Evolutionary conservation across 2,797 vertebrate species (phyloP), one percentile per base, ranked within the genome.

Genomic region (Lycodopsis pacificus): DNA sequence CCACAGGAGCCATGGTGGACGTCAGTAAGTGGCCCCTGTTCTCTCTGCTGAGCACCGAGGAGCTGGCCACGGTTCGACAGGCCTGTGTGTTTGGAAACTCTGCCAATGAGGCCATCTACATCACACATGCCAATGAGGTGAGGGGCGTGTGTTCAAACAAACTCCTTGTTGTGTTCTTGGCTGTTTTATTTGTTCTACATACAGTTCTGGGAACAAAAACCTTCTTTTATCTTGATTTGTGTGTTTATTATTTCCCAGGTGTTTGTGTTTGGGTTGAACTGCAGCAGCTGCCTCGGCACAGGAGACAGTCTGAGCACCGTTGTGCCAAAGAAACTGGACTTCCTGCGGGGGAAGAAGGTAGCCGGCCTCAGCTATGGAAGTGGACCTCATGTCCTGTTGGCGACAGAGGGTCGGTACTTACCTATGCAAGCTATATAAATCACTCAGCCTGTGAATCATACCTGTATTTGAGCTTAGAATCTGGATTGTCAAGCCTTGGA

Each of bases 11-110:
- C 89, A 98, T 97, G 97, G 96, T 97, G 92, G 98, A 99, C 80
- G 95, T 98, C 67, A 96, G 96, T 51, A 98, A 98, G 87, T 99
- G 97, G 97, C 96, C 97, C 5, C 94, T 99, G 77, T 98, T 99
- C 76, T 96, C 95, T 30, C 90, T 99, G n/a, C 94, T 99, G 51
- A 96, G 94, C 4, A 68, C 95, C 2, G 96, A 97, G 84, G 96
- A 97, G 27, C 89, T 95, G 0, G 84, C 94, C 20, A 93, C 94
- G 10, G 94, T 99, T 70, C 91, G 96, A n/a, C 97, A 98, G 75
- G 97, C 97, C 0, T 98, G 97, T 2, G 95, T 99, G 3, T 99
- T 99, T 22, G 98, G 98, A 4, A 95, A 94, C 0, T 96, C 96
- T 0, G 97, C 96, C 49, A 99, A 97, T 0, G 98, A 99, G 85